These are phyloP conservation scores for Alces alces DNA, from an alignment of 2,113 vertebrate genomes.

Conservation along the genomic window DNA sequence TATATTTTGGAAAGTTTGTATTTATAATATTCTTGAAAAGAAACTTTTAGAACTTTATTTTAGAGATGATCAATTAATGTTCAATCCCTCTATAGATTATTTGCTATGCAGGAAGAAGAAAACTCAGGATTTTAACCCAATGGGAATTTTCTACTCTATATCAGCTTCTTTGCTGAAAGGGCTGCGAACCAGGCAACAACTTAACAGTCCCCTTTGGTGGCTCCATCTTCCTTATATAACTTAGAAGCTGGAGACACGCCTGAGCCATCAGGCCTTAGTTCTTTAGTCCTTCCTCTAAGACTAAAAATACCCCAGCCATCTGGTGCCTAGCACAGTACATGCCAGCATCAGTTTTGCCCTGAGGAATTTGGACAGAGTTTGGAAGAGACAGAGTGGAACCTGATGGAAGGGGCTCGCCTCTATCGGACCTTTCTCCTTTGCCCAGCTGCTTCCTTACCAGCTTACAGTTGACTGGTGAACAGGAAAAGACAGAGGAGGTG, in stretches of 20 bases:
- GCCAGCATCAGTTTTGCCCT: slow-evolving; percentile 40
- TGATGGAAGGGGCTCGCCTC: slow-evolving; percentile 10
- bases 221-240: slow-evolving; percentile 47
- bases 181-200: neutral
- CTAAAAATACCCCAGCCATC: slow-evolving; percentile 67
- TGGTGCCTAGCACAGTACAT: slow-evolving; percentile 13
- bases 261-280: slow-evolving; percentile 35
- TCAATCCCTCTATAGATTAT: neutral
- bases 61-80: neutral
- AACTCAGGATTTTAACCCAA: neutral
- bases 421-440: slow-evolving; percentile 14
- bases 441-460: slow-evolving; percentile 20
- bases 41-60: neutral
- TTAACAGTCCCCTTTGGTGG: neutral
- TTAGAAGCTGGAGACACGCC: slow-evolving; percentile 48
- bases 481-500: slow-evolving; percentile 25
- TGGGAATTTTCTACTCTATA: neutral
- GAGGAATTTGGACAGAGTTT: slow-evolving; percentile 45
- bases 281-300: slow-evolving; percentile 47
- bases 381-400: slow-evolving; percentile 40
- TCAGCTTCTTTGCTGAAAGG: neutral
- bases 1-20: neutral
- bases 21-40: neutral
- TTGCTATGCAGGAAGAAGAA: neutral
- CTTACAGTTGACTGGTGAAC: neutral